Evolutionary conservation across 2,113 vertebrate genomes (phyloP).

Genomic region (Ranitomeya variabilis): DNA sequence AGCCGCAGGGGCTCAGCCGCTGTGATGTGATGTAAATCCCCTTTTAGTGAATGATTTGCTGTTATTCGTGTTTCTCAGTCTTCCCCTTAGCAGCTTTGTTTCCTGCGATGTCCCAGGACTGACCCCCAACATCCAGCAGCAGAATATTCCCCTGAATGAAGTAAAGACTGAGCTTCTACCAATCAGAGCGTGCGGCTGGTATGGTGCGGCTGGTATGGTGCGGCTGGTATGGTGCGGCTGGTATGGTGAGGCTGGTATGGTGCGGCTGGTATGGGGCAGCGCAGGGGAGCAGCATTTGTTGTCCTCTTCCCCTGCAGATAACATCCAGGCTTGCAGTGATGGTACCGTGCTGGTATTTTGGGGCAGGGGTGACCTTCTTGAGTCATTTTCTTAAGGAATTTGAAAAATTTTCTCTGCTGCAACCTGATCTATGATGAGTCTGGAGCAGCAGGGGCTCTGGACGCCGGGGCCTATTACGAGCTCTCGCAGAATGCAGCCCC

Average conservation of each 20-base stretch:
- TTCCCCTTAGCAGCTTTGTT: neutral
- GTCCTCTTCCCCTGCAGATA: neutral
- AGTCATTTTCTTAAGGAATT: conserved; percentile 91
- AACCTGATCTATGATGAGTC: conserved; percentile 89
- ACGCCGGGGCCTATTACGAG: conserved; percentile 80
- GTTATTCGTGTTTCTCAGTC: neutral
- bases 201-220: too few relatives aligned
- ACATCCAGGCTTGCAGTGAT: neutral
- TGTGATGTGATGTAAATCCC: conserved; percentile 11
- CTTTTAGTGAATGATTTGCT: neutral
- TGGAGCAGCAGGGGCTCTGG: conserved; percentile 77
- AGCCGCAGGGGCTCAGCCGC: neutral
- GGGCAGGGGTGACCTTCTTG: conserved; percentile 66
- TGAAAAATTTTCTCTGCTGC: conserved; percentile 83
- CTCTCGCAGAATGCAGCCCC: conserved; percentile 64
- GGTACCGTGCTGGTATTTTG: neutral
- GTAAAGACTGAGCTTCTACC: too few relatives aligned
- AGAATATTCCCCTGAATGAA: too few relatives aligned
- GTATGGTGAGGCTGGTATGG: too few relatives aligned
- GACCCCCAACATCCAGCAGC: neutral
- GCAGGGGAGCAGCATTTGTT: neutral
- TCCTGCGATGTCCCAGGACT: neutral
- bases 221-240: too few relatives aligned
- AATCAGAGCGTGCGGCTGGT: neutral
- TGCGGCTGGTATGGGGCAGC: too few relatives aligned